These are phyloP conservation scores for Dendrocopos noguchii DNA, from an alignment of 2,113 vertebrate genomes.

Conservation along the genomic window DNA sequence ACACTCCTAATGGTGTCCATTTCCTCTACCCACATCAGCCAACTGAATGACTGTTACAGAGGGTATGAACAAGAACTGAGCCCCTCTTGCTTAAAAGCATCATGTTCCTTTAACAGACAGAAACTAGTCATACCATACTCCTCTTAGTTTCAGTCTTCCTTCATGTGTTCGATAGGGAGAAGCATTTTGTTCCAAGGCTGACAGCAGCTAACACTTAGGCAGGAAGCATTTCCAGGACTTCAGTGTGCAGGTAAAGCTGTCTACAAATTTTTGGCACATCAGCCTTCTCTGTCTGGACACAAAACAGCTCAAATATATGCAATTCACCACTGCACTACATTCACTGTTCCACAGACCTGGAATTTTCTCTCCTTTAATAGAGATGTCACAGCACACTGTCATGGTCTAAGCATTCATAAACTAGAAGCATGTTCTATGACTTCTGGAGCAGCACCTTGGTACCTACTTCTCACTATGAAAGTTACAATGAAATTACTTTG, in stretches of 20 bases:
- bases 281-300: neutral
- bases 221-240: constrained; percentile 32
- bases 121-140: neutral
- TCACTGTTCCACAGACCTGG: neutral
- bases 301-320: neutral
- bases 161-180: neutral
- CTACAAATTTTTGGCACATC: constrained; percentile 14
- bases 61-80: neutral
- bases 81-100: neutral
- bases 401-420: neutral
- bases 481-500: neutral
- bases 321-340: neutral
- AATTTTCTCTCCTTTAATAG: neutral
- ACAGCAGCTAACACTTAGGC: neutral
- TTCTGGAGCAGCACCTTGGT: neutral
- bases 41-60: neutral
- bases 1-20: neutral
- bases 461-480: neutral
- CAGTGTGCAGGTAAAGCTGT: neutral
- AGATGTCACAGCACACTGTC: neutral
- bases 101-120: neutral
- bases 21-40: neutral
- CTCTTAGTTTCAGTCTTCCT: neutral
- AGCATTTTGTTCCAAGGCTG: neutral
- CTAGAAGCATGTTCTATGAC: neutral